Evolutionary conservation across 2,113 vertebrate genomes (phyloP).

Genomic region (Orycteropus afer): DNA sequence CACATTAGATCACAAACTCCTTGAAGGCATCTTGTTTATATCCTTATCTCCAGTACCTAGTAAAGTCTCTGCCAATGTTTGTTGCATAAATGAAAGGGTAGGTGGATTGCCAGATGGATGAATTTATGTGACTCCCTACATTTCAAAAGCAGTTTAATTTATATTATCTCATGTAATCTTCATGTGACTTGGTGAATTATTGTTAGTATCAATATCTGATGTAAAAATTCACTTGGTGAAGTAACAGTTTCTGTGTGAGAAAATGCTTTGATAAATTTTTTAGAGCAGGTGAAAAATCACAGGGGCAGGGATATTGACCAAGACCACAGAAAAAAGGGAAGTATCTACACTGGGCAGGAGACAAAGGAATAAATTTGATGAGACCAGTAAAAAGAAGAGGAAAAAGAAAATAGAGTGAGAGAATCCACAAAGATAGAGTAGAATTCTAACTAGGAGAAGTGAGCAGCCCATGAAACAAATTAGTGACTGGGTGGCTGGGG

Average conservation of each 20-base stretch:
- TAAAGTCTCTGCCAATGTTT: not conserved
- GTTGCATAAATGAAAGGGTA: not conserved
- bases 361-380: not conserved
- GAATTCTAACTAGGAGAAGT: not conserved
- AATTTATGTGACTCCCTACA: not conserved
- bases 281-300: not conserved
- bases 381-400: not conserved
- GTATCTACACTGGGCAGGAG: not conserved
- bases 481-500: rapidly evolving
- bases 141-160: slow-evolving; percentile 27
- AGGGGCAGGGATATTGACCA: not conserved
- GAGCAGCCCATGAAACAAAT: not conserved
- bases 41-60: not conserved
- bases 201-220: not conserved
- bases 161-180: not conserved
- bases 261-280: not conserved
- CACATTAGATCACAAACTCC: not conserved
- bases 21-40: not conserved
- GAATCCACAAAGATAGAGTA: not conserved
- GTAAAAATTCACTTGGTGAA: not conserved
- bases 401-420: not conserved
- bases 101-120: not conserved
- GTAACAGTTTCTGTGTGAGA: not conserved
- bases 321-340: not conserved
- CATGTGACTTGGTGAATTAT: not conserved